Evolutionary conservation across 1,140 invertebrate species (phyloP), one percentile per base, ranked within the genome.

Genomic region (Mamestra configurata): DNA sequence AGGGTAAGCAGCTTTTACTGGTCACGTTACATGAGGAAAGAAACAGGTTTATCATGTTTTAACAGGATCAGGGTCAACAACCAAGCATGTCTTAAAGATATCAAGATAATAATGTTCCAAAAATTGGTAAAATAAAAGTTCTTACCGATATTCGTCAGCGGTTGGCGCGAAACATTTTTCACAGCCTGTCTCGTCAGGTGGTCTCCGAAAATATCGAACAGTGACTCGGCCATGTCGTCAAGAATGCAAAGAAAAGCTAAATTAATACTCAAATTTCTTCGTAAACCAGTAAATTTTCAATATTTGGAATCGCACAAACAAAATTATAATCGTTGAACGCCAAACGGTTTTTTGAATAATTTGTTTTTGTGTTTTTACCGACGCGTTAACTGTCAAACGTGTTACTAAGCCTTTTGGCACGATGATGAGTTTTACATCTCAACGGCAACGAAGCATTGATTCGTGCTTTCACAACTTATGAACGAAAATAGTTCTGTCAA

Each of bases 171-270:
- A 53, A 93, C 84, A 89, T 89, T 92, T 84, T 89, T 92, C 59
- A 84, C 68, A 7, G 84, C 64, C 77, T 92, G 89, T 57, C 85
- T 88, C 15, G 85, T 87, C 2, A 92, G 24, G 57, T 88, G 86
- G 79, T 94, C 92, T 10, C 93, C 93, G 76, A 95, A 95, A 75
- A 95, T 95, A 86, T 93, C 87, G 70, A 94, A 95, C 15, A 95
- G 84, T 7, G 92, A 92, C 37, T 95, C 93, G 72, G 88, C 87
- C 94, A 95, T 95, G 13, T 70, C 59, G 20, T 37, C 64, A 22
- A 11, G 3, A 22, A 68, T 22, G 5, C n/a, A 40, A 73, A 4
- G 27, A 31, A 5, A 49, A 49, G 2, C 13, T 5, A 18, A 35
- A n/a, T 61, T 61, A 37, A 37, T 18, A 37, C 4, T 61, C 6